Base-by-base conservation (phyloP, 2,888 invertebrate genomes). In the Amblyjoppa fuscipennis region DNA sequence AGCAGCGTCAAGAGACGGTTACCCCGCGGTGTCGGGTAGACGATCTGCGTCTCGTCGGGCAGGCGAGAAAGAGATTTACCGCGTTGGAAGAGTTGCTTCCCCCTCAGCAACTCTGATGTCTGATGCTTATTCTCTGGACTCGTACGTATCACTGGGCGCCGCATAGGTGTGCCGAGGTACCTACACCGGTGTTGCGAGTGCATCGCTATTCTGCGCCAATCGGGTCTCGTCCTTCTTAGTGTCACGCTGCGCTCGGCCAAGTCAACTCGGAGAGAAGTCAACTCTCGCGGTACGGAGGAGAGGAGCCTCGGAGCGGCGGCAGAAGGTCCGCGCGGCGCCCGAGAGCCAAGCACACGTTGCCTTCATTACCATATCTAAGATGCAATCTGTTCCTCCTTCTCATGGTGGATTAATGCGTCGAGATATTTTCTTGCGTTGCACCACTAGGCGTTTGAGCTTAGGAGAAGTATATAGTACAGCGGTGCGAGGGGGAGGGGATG, bases 331-430 rank as follows among this genome's bases (percentile, higher is more conserved):
- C 73, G 78, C 71, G 68, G 20, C 11, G 56, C 66, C 73, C 25
- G 59, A 77, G 81, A 75, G 70, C n/a, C 64, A 79, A 79, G 92
- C 92, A 92, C 92, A 91, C 92, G 92, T 92, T 93, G 90, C 92
- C 92, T 93, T 93, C 93, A 93, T 93, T 93, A 93, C 92, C 93
- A 93, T 93, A 93, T 93, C 93, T 93, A 90, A 91, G 92, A 93
- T 93, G 93, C 92, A 93, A 93, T 93, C 93, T 92, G 91, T 92
- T 93, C 89, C 87, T 85, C 79, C 85, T 76, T 82, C 79, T 82
- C 78, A 68, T 66, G 75, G 81, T 86, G 89, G 93, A 93, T 93
- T 93, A 93, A 93, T 93, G 93, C 91, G 90, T 90, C 89, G 89
- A 88, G 92, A 92, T 93, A 92, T 92, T 93, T 92, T 91, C 92